Evolutionary conservation across 1,140 invertebrate species (phyloP).

Genomic region (Araneus ventricosus): DNA sequence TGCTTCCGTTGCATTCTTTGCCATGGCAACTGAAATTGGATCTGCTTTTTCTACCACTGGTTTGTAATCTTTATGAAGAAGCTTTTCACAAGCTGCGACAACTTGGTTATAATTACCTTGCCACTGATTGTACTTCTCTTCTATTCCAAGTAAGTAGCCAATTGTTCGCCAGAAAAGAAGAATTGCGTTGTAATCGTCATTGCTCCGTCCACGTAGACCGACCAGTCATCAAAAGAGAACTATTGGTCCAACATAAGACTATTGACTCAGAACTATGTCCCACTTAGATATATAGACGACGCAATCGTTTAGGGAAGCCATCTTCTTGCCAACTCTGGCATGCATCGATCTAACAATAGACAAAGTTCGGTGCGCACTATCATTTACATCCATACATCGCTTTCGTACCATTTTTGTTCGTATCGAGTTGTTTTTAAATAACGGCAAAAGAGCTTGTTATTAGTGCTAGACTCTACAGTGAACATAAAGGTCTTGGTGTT

Average conservation of each 20-base stretch:
- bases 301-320: no score
- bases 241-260: conserved; percentile 88
- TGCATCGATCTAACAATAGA: no score
- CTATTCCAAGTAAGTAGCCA: conserved; percentile 89
- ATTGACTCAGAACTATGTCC: no score
- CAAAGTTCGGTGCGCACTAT: no score
- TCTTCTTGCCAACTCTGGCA: no score
- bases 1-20: no score
- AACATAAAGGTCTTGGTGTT: conserved; percentile 76
- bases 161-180: conserved; percentile 91
- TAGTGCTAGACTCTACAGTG: conserved; percentile 81
- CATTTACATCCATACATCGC: conserved; percentile 82
- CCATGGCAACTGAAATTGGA: no score
- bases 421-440: conserved; percentile 88
- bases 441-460: conserved; percentile 85
- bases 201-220: conserved; percentile 82
- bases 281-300: no score
- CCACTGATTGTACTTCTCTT: conserved; percentile 87
- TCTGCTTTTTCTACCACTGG: no score
- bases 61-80: no score
- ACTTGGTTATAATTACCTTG: no score
- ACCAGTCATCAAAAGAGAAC: conserved; percentile 85
- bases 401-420: conserved; percentile 87
- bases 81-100: no score
- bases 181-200: conserved; percentile 86